Conservation (phyloP, 2,888 invertebrate species). For the Drosophila cyrtoloma region DNA sequence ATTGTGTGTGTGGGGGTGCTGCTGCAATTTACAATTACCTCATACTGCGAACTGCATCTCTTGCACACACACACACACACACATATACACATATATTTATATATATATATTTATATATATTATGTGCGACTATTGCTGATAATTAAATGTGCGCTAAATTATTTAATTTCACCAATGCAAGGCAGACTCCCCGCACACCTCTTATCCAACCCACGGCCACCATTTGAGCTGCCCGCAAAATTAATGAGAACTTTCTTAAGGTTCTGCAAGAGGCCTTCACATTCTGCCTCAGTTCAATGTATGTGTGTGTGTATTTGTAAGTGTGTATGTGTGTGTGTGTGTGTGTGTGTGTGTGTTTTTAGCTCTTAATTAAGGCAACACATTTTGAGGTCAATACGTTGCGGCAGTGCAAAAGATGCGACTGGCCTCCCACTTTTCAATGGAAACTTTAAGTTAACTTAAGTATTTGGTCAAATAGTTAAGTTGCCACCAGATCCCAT, state of each 20-base stretch:
- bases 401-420: conserved; percentile 17
- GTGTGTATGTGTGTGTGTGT: conserved; percentile 5
- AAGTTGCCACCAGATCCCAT: not conserved
- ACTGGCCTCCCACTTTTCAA: conserved; percentile 1
- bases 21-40: conserved; percentile 72
- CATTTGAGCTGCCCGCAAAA: conserved; percentile 41
- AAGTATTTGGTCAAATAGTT: not conserved
- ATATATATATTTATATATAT: not conserved
- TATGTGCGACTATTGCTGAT: conserved; percentile 53
- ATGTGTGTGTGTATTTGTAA: not conserved
- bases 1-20: not conserved
- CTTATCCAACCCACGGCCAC: not conserved
- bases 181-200: conserved; percentile 3
- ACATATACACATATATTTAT: not conserved
- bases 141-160: conserved; percentile 70
- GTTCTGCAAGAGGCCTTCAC: conserved; percentile 48
- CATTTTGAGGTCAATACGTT: conserved; percentile 60
- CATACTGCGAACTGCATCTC: conserved; percentile 70
- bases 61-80: conserved; percentile 10
- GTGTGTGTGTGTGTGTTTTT: conserved; percentile 9
- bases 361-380: conserved; percentile 62
- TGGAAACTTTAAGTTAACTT: not conserved
- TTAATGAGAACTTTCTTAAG: conserved; percentile 59
- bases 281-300: conserved; percentile 11
- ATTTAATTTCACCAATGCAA: conserved; percentile 45